Conservation (phyloP, 1,140 invertebrate genomes). For the Sweltsa coloradensis region DNA sequence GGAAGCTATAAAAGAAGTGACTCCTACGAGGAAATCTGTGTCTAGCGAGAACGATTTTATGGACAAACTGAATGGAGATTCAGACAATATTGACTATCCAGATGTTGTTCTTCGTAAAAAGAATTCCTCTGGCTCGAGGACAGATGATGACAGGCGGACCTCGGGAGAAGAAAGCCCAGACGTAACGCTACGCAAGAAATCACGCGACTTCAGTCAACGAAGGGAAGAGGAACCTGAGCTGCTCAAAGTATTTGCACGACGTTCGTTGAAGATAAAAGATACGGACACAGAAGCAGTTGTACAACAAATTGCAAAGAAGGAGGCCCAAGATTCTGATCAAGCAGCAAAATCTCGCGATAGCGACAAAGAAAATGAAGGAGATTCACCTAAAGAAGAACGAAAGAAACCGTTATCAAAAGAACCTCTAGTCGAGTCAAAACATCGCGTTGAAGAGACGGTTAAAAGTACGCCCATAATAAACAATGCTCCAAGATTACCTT, state of each 20-base stretch:
- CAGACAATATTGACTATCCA: background rate
- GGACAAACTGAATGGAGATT: too few species aligned
- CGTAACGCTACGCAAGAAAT: constrained; percentile 8
- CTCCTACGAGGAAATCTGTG: too few species aligned
- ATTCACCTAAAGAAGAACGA: constrained; percentile 28
- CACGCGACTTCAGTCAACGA: constrained; percentile 12
- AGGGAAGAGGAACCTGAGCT: constrained; percentile 59
- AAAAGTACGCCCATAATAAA: constrained; percentile 19
- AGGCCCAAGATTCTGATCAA: constrained; percentile 23
- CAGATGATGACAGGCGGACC: background rate
- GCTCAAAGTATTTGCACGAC: constrained; percentile 64
- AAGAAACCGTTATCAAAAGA: constrained; percentile 25
- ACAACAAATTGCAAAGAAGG: constrained; percentile 35
- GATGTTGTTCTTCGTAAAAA: constrained; percentile 39
- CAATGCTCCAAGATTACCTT: constrained; percentile 14
- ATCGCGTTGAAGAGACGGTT: constrained; percentile 19
- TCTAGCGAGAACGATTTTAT: too few species aligned
- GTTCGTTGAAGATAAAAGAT: constrained; percentile 63
- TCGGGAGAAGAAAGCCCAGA: constrained; percentile 1
- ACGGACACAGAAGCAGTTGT: constrained; percentile 41
- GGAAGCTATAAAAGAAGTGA: too few species aligned
- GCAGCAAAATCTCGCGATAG: constrained; percentile 42
- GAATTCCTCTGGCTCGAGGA: constrained; percentile 1
- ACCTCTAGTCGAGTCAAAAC: constrained; percentile 31
- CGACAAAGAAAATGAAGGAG: constrained; percentile 51